These are phyloP conservation scores for Carassius auratus DNA, from an alignment of 2,113 vertebrate genomes.

Conservation along the genomic window DNA sequence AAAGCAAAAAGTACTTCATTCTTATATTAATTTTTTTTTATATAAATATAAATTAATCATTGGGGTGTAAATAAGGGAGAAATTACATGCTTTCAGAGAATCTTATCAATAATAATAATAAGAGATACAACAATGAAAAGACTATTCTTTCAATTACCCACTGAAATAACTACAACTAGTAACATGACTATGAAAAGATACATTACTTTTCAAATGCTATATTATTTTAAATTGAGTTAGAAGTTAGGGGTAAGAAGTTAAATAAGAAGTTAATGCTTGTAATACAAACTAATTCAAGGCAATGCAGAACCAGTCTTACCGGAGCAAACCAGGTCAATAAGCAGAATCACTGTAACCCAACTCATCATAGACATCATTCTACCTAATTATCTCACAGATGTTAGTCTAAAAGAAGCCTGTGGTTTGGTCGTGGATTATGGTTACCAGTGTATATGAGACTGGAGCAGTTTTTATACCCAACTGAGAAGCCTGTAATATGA, in stretches of 20 bases:
- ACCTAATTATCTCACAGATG: not conserved
- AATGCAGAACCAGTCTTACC: constrained; percentile 61
- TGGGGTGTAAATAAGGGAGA: not conserved
- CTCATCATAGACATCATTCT: constrained; percentile 56
- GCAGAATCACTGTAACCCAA: constrained; percentile 52
- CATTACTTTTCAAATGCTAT: not conserved
- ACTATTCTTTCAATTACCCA: not conserved
- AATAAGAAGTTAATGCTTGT: not conserved
- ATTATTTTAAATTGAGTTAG: not conserved
- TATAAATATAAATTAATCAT: not conserved
- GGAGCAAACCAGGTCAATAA: constrained; percentile 54
- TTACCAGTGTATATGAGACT: not conserved
- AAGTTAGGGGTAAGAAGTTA: too few relatives aligned
- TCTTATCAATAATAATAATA: not conserved
- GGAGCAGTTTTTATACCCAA: not conserved
- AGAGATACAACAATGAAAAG: not conserved
- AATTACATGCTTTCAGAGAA: not conserved
- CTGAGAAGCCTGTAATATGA: not conserved
- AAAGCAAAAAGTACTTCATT: not conserved
- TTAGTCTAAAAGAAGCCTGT: not conserved
- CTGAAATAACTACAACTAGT: not conserved
- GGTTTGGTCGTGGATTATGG: not conserved
- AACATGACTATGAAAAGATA: not conserved
- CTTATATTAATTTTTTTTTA: too few relatives aligned
- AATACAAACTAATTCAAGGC: not conserved